Evolutionary conservation across 2,888 invertebrate genomes (phyloP), one percentile per base, ranked within the genome.

Genomic region (Colletes collaris): DNA sequence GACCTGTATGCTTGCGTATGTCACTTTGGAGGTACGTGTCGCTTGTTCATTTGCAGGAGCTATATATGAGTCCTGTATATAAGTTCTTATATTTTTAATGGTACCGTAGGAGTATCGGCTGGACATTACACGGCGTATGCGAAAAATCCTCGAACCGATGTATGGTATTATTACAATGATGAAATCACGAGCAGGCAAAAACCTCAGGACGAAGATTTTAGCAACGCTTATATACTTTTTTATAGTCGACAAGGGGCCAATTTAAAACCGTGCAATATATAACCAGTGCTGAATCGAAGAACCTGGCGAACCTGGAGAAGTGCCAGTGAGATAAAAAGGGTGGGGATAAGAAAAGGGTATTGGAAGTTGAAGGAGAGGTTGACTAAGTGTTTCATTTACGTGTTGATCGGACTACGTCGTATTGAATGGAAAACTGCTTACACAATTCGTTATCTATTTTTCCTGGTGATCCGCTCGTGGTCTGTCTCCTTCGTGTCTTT

Each of bases 61-160:
- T 4, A 35, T 55, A n/a, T n/a, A 8, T 40, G 11, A 0, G 35
- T 16, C 37, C 37, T 16, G 16, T 40, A 37, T 8, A 40, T n/a
- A 37, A 40, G 16, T 59, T 50, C 7, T 37, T 46, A 63, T 44
- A 3, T 16, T 11, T 40, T 10, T 37, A 44, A 60, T 70, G 2
- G 49, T 68, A 63, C 60, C 85, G 78, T 80, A 95, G 95, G 95
- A 79, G 94, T 94, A 52, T 94, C 94, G 64, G 94, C 95, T 27
- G 95, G 95, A 5, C 95, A 95, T 89, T 95, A 95, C 86, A 95
- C 95, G 46, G 94, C 95, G 1, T 95, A 94, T 86, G 93, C 95
- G 11, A 94, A 94, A 87, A 95, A 95, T 90, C 94, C 95, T 2
- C 90, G 93, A 19, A 93, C 94, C 3, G 93, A 93, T 7, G 92